Evolutionary conservation across 2,113 vertebrate species (phyloP).

Genomic region (Melanerpes aurifrons): DNA sequence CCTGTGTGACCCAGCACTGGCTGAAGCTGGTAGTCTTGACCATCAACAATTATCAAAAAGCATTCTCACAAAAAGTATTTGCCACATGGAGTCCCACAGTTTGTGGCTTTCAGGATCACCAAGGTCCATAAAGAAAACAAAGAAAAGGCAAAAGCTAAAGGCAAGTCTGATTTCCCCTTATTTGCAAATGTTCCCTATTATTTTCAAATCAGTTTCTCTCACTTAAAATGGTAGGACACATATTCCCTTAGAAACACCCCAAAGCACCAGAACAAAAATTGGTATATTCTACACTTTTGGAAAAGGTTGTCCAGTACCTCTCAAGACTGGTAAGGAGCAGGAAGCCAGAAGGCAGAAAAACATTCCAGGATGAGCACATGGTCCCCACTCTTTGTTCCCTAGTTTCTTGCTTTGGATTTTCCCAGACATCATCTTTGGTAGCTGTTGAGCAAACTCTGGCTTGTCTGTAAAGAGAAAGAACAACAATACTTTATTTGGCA

Average conservation of each 20-base stretch:
- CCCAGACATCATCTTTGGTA: constrained; percentile 61
- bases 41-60: neutral
- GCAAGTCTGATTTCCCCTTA: neutral
- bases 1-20: neutral
- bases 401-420: constrained; percentile 67
- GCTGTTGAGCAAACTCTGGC: constrained; percentile 68
- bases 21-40: neutral
- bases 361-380: neutral
- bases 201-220: neutral
- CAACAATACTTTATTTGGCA: neutral
- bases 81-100: neutral
- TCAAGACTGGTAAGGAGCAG: neutral
- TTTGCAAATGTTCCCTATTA: neutral
- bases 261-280: neutral
- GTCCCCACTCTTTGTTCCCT: constrained; percentile 56
- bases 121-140: neutral
- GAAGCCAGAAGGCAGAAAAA: neutral
- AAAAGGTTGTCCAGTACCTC: neutral
- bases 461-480: neutral
- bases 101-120: neutral
- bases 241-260: neutral
- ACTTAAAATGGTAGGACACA: neutral
- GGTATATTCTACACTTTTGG: neutral
- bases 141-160: neutral
- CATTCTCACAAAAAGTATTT: neutral